phyloP scores from a whole-genome alignment of 53 echinoderm and acorn worm genomes.

The Paracentrotus lividus region DNA sequence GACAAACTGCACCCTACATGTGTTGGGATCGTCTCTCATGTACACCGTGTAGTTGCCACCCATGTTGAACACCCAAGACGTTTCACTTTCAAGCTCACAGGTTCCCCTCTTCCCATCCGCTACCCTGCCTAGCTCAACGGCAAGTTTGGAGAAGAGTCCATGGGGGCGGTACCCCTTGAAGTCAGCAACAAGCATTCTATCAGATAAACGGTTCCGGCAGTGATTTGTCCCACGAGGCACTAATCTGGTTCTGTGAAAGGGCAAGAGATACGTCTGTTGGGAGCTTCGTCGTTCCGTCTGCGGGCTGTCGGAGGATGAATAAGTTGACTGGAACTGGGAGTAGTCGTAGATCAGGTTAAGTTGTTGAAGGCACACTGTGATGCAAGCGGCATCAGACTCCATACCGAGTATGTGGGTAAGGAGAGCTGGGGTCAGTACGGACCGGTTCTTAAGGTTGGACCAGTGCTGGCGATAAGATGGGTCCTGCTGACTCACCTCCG shows the following conservation, averaged over 20 bases:
- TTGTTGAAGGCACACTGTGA: slow-evolving; percentile 19
- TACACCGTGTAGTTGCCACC: slow-evolving; percentile 52
- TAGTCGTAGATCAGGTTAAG: slow-evolving; percentile 12
- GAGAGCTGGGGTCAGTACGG: not conserved
- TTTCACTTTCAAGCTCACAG: not conserved
- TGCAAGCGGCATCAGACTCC: slow-evolving; percentile 33
- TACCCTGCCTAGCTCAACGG: not conserved
- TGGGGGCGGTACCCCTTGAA: slow-evolving; percentile 45
- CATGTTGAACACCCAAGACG: slow-evolving; percentile 54
- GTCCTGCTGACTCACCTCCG: slow-evolving; percentile 23
- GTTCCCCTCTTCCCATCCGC: not conserved
- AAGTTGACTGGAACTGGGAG: not conserved
- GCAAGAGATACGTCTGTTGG: not conserved
- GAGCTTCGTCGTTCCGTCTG: not conserved
- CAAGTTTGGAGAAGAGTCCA: slow-evolving; percentile 27
- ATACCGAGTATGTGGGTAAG: slow-evolving; percentile 3
- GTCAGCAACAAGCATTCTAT: not conserved
- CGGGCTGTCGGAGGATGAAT: not conserved
- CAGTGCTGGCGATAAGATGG: slow-evolving; percentile 19
- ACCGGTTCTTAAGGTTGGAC: not conserved
- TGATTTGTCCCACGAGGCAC: not conserved
- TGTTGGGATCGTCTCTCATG: not conserved
- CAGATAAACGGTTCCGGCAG: not conserved
- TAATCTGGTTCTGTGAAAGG: not conserved
- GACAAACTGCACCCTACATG: slow-evolving; percentile 5